Conservation (phyloP, 2,888 invertebrate species). For the Temnothorax rugatulus region DNA sequence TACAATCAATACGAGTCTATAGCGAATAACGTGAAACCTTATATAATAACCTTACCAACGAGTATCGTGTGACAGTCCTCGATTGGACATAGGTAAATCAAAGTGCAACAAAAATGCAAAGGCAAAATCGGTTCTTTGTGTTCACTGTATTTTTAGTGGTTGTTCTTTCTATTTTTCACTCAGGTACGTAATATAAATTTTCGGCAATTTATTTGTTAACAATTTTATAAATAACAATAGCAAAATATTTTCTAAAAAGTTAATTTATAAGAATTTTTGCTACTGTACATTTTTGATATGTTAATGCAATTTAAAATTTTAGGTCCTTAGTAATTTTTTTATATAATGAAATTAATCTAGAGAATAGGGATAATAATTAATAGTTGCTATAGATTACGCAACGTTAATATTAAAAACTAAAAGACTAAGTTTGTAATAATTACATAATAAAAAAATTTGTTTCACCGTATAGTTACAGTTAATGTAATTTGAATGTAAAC, state of each 20-base stretch:
- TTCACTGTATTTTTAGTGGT: background rate
- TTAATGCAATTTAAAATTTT: background rate
- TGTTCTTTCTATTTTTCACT: background rate
- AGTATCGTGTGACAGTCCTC: background rate
- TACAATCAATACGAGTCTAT: too few relatives aligned
- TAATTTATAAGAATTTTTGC: background rate
- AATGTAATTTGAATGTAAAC: background rate
- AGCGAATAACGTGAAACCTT: background rate
- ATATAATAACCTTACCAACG: background rate
- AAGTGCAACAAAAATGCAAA: background rate
- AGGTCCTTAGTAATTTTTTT: background rate
- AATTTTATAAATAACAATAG: background rate
- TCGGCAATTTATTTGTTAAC: background rate
- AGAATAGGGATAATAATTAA: background rate
- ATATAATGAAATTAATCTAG: background rate
- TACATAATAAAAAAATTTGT: background rate
- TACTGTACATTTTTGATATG: background rate
- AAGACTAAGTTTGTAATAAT: background rate
- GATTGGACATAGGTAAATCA: background rate
- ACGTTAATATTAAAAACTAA: background rate
- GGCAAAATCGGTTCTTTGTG: background rate
- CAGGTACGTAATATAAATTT: slow-evolving; percentile 12
- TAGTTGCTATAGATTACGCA: background rate
- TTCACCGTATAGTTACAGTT: background rate
- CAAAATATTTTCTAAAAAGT: background rate